A percentile compares a stretch with the other conserved stretches of the same genome.
Conservation (phyloP, 2,888 invertebrate species). For the Xiphydria camelus region DNA sequence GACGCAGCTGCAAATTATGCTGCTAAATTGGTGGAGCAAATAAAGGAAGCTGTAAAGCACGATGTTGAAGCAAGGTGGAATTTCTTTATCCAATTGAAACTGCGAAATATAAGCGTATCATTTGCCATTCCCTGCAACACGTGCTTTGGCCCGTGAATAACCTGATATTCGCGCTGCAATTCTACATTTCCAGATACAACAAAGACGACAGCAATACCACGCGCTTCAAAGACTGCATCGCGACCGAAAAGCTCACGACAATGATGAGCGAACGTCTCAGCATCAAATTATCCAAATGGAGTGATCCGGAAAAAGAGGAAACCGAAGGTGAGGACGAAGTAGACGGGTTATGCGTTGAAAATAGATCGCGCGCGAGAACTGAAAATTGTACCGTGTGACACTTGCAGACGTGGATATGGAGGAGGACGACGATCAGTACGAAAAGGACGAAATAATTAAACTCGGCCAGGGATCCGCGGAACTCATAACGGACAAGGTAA, state of each 20-base stretch:
- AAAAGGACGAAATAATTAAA: slow-evolving; percentile 35
- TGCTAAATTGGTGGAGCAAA: slow-evolving; percentile 67
- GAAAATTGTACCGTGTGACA: slow-evolving; percentile 1
- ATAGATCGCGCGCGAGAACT: slow-evolving; percentile 21
- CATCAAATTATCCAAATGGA: slow-evolving; percentile 48
- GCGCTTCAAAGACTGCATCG: slow-evolving; percentile 52
- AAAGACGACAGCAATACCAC: slow-evolving; percentile 33
- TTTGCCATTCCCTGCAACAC: background rate
- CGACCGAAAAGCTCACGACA: slow-evolving; percentile 49
- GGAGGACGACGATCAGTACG: slow-evolving; percentile 5
- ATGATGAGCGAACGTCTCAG: slow-evolving; percentile 51
- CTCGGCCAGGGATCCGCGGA: slow-evolving; percentile 55
- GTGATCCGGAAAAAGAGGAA: slow-evolving; percentile 28
- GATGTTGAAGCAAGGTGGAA: slow-evolving; percentile 67
- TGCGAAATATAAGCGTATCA: background rate
- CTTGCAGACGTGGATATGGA: slow-evolving; percentile 8
- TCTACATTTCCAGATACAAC: slow-evolving; percentile 42
- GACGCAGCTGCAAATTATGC: slow-evolving; percentile 70
- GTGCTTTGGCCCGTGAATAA: slow-evolving; percentile 21
- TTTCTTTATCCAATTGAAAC: slow-evolving; percentile 12
- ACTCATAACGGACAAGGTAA: slow-evolving; percentile 48
- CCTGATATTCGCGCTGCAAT: slow-evolving; percentile 16
- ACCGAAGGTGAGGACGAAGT: slow-evolving; percentile 21
- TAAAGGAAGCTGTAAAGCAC: slow-evolving; percentile 68
- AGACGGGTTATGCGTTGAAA: too few species aligned